These are phyloP conservation scores for Nowickia ferox DNA, from an alignment of 2,888 invertebrate genomes.

Conservation along the genomic window DNA sequence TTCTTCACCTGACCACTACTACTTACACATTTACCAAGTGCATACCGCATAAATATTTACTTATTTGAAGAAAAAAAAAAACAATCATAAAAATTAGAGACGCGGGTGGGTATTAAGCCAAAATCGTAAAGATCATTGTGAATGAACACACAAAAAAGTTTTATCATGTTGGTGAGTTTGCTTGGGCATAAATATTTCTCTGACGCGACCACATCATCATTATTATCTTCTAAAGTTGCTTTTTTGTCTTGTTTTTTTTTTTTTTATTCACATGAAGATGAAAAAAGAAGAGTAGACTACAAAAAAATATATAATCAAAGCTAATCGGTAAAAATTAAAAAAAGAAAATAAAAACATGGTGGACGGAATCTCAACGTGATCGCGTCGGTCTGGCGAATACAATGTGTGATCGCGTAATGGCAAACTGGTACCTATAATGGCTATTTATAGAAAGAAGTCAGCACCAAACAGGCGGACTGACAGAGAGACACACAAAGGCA, in stretches of 20 bases:
- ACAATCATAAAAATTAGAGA: constrained; percentile 59
- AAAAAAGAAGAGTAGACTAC: constrained; percentile 38
- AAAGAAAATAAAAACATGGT: constrained; percentile 39
- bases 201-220: constrained; percentile 59
- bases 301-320: constrained; percentile 46
- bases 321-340: constrained; percentile 36
- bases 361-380: constrained; percentile 59
- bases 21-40: constrained; percentile 5
- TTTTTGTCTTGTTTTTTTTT: constrained; percentile 20
- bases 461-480: constrained; percentile 47
- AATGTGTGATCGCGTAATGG: constrained; percentile 63
- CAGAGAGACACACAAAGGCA: constrained; percentile 45
- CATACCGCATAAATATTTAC: constrained; percentile 40
- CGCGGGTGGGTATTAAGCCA: constrained; percentile 62
- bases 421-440: constrained; percentile 54
- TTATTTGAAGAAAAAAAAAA: constrained; percentile 28
- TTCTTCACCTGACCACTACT: constrained; percentile 28
- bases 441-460: constrained; percentile 64
- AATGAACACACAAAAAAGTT: constrained; percentile 30
- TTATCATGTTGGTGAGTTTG: constrained; percentile 44
- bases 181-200: constrained; percentile 41
- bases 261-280: constrained; percentile 54
- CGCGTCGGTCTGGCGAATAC: constrained; percentile 69
- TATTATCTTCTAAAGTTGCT: constrained; percentile 43
- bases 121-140: constrained; percentile 65